Conservation (phyloP, 2,113 vertebrate species). For the Oreochromis tanganicae region DNA sequence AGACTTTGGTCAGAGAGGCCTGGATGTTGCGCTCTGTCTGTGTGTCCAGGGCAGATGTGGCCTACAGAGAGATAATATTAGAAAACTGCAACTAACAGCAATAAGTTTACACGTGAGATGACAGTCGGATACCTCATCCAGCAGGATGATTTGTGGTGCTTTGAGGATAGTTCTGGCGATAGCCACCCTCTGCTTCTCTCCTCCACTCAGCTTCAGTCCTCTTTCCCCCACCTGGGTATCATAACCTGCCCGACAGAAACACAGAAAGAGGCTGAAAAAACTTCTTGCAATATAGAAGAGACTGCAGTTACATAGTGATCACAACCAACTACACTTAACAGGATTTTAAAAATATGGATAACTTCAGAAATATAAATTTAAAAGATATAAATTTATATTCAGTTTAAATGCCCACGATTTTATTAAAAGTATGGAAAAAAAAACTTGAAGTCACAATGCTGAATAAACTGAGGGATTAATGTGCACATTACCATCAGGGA, state of each 20-base stretch:
- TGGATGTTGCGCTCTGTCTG: conserved; percentile 94
- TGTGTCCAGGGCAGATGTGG: conserved; percentile 90
- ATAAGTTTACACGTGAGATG: accelerated
- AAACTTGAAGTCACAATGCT: background rate
- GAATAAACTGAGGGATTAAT: accelerated
- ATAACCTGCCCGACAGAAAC: conserved; percentile 75
- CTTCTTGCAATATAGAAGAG: background rate
- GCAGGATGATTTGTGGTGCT: conserved; percentile 84
- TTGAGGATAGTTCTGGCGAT: conserved; percentile 96
- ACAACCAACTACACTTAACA: no score
- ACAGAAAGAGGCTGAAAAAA: background rate
- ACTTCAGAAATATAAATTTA: no score
- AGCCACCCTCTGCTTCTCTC: conserved; percentile 94
- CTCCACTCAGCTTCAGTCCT: conserved; percentile 93
- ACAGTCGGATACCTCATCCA: conserved; percentile 79
- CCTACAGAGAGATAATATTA: conserved; percentile 66
- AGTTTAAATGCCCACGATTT: no score
- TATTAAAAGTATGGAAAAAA: background rate
- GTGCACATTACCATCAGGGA: conserved; percentile 78
- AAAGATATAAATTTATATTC: no score
- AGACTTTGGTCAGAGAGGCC: conserved; percentile 87
- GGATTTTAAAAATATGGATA: no score
- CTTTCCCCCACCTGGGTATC: conserved; percentile 89
- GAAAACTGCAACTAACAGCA: background rate
- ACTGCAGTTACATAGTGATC: no score